A percentile compares a stretch with the other conserved stretches of the same genome.
These are phyloP conservation scores for Pseudonaja textilis DNA, from an alignment of 2,113 vertebrate species.

Conservation along the genomic window DNA sequence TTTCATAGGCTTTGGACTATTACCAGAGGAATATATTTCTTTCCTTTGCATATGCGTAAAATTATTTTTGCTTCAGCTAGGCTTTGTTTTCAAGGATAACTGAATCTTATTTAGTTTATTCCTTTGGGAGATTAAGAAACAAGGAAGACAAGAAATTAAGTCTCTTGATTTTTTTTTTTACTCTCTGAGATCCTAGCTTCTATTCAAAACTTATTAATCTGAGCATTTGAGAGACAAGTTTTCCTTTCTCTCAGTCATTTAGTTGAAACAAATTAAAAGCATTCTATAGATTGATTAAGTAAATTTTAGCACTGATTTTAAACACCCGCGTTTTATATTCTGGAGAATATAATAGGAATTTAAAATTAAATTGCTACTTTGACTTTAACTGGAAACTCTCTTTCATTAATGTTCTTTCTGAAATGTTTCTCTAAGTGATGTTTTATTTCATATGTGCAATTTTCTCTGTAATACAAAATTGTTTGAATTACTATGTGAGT, in stretches of 20 bases:
- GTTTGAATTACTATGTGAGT: background rate
- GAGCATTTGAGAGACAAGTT: background rate
- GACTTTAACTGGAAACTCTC: background rate
- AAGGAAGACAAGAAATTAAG: background rate
- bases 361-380: background rate
- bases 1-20: background rate
- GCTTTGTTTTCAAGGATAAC: constrained; percentile 1
- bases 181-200: background rate
- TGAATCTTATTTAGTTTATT: constrained; percentile 3
- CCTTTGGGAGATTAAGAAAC: background rate
- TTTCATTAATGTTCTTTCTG: background rate
- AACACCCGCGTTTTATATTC: background rate
- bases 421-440: background rate
- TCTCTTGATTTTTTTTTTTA: background rate
- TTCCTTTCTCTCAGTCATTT: background rate
- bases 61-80: background rate
- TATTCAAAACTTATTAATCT: background rate
- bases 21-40: background rate
- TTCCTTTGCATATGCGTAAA: background rate
- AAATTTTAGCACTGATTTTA: background rate
- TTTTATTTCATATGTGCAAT: background rate
- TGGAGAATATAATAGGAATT: background rate
- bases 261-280: background rate
- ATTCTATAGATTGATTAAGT: too few species aligned
- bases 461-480: background rate